Percentiles rank a stretch among this genome's conserved stretches.
These are phyloP conservation scores for Lycia hirtaria DNA, from an alignment of 2,888 invertebrate genomes.

Conservation along the genomic window DNA sequence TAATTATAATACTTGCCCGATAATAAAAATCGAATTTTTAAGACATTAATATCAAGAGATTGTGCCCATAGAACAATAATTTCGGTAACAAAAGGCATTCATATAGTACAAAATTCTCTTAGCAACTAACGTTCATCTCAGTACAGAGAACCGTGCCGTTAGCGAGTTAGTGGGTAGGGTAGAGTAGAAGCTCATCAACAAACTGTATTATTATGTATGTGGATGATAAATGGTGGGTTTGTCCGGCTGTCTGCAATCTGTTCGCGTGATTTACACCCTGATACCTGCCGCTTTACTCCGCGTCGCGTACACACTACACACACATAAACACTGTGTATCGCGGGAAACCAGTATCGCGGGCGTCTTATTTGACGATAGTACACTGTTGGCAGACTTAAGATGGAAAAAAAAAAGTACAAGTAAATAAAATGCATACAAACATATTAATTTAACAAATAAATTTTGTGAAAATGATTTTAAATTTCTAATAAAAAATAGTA, in stretches of 20 bases:
- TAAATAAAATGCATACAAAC: too few species aligned
- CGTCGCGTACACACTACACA: background rate
- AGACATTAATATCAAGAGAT: background rate
- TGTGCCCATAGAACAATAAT: background rate
- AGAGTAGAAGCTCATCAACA: constrained; percentile 3
- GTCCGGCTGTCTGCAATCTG: constrained; percentile 37
- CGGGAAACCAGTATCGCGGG: too few species aligned
- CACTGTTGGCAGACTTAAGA: too few species aligned
- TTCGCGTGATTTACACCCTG: constrained; percentile 29
- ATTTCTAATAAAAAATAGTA: too few species aligned
- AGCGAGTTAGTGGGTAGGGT: too few species aligned
- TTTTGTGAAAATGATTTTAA: too few species aligned
- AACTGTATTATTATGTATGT: constrained; percentile 12
- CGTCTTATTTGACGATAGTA: too few species aligned
- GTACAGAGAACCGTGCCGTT: background rate
- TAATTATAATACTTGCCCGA: too few species aligned
- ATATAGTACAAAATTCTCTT: background rate
- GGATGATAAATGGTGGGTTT: constrained; percentile 29
- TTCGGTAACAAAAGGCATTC: background rate
- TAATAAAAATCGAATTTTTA: background rate
- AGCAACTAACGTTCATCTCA: background rate
- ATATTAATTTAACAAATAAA: too few species aligned
- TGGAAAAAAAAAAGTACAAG: too few species aligned
- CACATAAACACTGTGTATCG: background rate
- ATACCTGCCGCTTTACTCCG: too few species aligned